These are phyloP conservation scores for Lasius fuliginosus DNA, from an alignment of 2,888 invertebrate genomes.

Conservation along the genomic window DNA sequence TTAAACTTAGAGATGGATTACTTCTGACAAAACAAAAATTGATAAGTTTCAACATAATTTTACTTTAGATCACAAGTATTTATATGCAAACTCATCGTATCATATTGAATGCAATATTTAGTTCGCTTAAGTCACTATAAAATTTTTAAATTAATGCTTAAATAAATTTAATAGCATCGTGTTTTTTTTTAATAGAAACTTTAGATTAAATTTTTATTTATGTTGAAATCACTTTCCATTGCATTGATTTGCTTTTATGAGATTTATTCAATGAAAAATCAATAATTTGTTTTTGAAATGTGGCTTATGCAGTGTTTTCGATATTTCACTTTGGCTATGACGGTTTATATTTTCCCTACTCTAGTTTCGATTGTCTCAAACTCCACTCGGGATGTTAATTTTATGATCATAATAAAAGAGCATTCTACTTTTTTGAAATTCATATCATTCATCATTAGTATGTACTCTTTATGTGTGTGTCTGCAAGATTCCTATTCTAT, in stretches of 20 bases:
- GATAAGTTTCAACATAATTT: constrained; percentile 62
- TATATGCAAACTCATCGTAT: constrained; percentile 71
- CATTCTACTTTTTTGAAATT: constrained; percentile 70
- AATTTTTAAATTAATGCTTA: constrained; percentile 68
- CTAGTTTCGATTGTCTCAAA: constrained; percentile 70
- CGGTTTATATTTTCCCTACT: constrained; percentile 72
- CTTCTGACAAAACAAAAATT: constrained; percentile 67
- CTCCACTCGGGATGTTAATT: constrained; percentile 72
- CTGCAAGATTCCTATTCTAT: constrained; percentile 5
- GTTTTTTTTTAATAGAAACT: constrained; percentile 60
- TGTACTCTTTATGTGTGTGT: constrained; percentile 66
- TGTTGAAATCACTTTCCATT: constrained; percentile 69
- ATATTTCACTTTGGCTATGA: constrained; percentile 79
- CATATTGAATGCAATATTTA: constrained; percentile 78
- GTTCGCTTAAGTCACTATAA: constrained; percentile 75
- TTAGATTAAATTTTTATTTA: constrained; percentile 69
- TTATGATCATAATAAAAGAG: constrained; percentile 62
- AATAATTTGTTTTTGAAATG: constrained; percentile 76
- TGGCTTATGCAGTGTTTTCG: constrained; percentile 85
- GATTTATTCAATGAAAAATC: constrained; percentile 67
- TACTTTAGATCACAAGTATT: constrained; percentile 62
- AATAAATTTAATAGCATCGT: constrained; percentile 74
- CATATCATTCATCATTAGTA: constrained; percentile 72
- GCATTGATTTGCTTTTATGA: constrained; percentile 77
- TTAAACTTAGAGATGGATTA: constrained; percentile 73